phyloP scores from a whole-genome alignment of 2,888 invertebrate species.

The Tetragonisca angustula region DNA sequence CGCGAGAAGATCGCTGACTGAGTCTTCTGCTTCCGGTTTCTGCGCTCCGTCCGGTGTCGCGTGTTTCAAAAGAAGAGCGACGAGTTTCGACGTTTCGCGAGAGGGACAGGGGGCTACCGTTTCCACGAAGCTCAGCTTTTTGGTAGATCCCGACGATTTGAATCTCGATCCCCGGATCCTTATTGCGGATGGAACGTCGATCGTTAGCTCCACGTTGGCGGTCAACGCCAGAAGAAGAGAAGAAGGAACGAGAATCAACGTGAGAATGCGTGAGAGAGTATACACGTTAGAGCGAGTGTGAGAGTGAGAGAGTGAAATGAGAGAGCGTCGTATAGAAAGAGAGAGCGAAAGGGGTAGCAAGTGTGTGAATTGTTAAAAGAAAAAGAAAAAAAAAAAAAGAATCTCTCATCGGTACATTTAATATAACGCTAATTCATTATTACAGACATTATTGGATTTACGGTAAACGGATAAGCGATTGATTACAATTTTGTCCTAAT shows the following conservation, averaged over 20 bases:
- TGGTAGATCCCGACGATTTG: neutral
- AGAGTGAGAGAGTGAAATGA: constrained; percentile 11
- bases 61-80: neutral
- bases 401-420: constrained; percentile 80
- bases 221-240: neutral
- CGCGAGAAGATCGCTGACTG: neutral
- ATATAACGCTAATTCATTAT: constrained; percentile 80
- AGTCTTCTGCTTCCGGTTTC: neutral
- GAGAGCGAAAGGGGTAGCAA: constrained; percentile 23
- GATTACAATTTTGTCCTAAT: constrained; percentile 82
- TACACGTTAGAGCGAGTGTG: constrained; percentile 20
- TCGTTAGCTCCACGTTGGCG: neutral
- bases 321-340: constrained; percentile 33
- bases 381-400: constrained; percentile 49
- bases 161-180: neutral
- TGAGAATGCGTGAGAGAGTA: constrained; percentile 17
- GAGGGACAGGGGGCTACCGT: neutral
- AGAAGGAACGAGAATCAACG: constrained; percentile 20
- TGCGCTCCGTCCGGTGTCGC: constrained; percentile 20
- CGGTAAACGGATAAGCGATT: constrained; percentile 75
- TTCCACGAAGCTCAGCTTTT: constrained; percentile 1
- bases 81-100: neutral
- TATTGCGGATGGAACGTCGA: constrained; percentile 1
- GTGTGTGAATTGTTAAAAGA: constrained; percentile 68
- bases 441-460: constrained; percentile 80